A percentile compares a stretch with the other conserved stretches of the same genome.
These are phyloP conservation scores for Melipona beecheii DNA, from an alignment of 2,888 invertebrate species.

Conservation along the genomic window DNA sequence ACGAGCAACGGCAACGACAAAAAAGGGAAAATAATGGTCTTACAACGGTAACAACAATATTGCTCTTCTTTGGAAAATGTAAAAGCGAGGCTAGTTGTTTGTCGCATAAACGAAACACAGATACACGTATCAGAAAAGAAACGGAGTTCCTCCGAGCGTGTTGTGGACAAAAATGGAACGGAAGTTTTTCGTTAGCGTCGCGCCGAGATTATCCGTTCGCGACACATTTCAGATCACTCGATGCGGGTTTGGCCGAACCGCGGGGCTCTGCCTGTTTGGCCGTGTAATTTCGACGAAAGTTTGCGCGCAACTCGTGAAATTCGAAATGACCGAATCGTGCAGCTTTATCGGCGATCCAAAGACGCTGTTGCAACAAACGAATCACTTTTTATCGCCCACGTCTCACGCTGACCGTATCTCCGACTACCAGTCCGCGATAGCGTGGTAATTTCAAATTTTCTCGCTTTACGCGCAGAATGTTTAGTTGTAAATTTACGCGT, in stretches of 20 bases:
- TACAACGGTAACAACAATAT: too few relatives aligned
- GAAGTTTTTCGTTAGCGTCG: background rate
- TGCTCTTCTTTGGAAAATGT: background rate
- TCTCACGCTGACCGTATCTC: background rate
- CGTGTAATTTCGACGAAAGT: conserved; percentile 37
- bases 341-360: conserved; percentile 37
- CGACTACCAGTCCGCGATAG: background rate
- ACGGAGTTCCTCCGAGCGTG: background rate
- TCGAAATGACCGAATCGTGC: conserved; percentile 34
- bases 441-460: background rate
- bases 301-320: conserved; percentile 38
- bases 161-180: background rate
- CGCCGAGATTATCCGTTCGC: conserved; percentile 24
- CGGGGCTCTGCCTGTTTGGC: conserved; percentile 38
- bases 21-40: conserved; percentile 7
- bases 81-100: background rate
- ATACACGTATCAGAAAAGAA: too few relatives aligned
- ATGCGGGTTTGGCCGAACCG: conserved; percentile 48
- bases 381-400: conserved; percentile 15
- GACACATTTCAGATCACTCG: conserved; percentile 15
- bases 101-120: too few relatives aligned
- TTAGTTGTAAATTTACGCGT: background rate
- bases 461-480: background rate
- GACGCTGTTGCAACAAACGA: conserved; percentile 13
- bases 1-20: background rate